Evolutionary conservation across 1,140 invertebrate species (phyloP), one percentile per base, ranked within the genome.

Genomic region (Eubasilissa regina): DNA sequence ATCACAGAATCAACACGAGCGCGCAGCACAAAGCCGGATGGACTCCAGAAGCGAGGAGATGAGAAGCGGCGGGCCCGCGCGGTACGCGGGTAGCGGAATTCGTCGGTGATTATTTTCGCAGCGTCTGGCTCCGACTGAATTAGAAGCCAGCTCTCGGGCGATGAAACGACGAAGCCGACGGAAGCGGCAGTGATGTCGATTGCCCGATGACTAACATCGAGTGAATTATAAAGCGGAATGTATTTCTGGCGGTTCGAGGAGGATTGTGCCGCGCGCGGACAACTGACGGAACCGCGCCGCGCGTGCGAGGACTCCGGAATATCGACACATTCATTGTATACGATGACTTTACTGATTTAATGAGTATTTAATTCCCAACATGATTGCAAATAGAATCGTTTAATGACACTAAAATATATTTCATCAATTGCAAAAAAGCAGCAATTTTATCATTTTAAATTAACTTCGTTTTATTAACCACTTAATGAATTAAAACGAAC

Each of bases 51-150:
- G 3, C 19, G 19, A 7, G 17, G 19, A 25, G 13, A 13, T 21
- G 47, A 21, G 45, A 45, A 17, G 19, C 17, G 48, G 70, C 70
- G 25, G 25, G 25, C 25, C 25, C 6, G 25, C 70, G n/a, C n/a
- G n/a, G n/a, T 74, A 74, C 25, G 70, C 25, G 70, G 45, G 70
- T 55, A 51, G 53, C 51, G 53, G 70, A 74, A 74, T 74, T 74
- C 70, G 70, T n/a, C 25, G 4, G 66, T 17, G 35, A 74, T 56
- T 74, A 74, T 74, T 74, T 74, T 56, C 43, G 35, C 70, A 25
- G 21, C 51, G 53, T 74, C 70, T 74, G 70, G 70, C 70, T 55
- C 25, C 25, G 70, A 74, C 70, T 56, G 44, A 74, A 74, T 74
- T 74, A 74, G 70, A 74, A 55, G 25, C 70, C 43, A 56, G 70